A percentile compares a stretch with the other conserved stretches of the same genome.
Conservation (phyloP, 92 coral and sea anemone species). For the Pocillopora grandis region DNA sequence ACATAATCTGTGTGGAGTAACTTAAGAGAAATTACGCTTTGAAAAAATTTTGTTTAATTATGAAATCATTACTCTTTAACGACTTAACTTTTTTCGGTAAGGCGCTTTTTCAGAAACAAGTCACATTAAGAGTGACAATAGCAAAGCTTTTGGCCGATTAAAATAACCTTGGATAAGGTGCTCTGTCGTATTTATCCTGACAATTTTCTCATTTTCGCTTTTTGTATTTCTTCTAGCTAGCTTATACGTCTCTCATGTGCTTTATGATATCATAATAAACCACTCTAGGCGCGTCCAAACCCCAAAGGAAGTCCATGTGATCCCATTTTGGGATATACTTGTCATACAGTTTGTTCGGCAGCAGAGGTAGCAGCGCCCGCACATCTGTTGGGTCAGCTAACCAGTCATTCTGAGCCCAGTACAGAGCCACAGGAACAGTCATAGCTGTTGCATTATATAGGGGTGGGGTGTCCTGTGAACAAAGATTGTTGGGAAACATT, state of each 20-base stretch:
- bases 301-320: slow-evolving; percentile 85
- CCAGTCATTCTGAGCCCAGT: slow-evolving; percentile 71
- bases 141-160: no score
- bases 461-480: slow-evolving; percentile 65
- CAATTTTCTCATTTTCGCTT: no score
- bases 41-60: no score
- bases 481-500: not conserved
- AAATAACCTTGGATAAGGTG: no score
- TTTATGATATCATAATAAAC: slow-evolving; percentile 62
- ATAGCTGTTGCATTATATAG: slow-evolving; percentile 54
- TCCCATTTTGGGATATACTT: slow-evolving; percentile 61
- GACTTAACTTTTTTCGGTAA: no score
- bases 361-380: slow-evolving; percentile 38
- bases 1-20: no score
- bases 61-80: no score
- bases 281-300: slow-evolving; percentile 62
- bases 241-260: slow-evolving; percentile 6
- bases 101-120: no score
- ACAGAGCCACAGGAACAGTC: slow-evolving; percentile 64
- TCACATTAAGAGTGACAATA: no score
- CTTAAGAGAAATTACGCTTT: no score
- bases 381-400: slow-evolving; percentile 79
- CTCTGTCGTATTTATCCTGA: no score
- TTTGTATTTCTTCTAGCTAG: no score
- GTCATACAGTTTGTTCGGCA: slow-evolving; percentile 39